These are phyloP conservation scores for Nymphicus hollandicus DNA, from an alignment of 2,113 vertebrate genomes.

Conservation along the genomic window DNA sequence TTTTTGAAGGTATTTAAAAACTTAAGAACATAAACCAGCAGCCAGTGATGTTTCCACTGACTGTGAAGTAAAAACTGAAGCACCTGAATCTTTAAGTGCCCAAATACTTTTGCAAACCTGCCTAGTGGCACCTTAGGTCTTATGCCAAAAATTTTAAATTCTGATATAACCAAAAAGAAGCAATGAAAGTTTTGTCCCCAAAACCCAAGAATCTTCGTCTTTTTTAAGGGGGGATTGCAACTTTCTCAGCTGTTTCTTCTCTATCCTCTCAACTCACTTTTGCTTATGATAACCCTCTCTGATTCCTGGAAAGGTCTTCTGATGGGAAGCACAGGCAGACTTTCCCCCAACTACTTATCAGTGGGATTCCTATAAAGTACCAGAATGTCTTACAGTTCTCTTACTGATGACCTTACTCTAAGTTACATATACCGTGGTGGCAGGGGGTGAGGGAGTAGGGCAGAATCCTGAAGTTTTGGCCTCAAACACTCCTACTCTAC, in stretches of 20 bases:
- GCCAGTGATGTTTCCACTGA: background rate
- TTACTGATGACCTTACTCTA: background rate
- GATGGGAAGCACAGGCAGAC: background rate
- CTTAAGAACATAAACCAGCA: background rate
- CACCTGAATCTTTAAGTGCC: background rate
- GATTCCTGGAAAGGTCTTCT: background rate
- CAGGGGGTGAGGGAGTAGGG: background rate
- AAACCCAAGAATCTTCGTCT: background rate
- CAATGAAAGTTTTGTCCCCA: background rate
- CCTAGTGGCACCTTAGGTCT: background rate
- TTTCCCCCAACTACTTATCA: background rate
- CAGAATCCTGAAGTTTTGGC: background rate
- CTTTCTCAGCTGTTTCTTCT: background rate
- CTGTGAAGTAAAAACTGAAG: background rate
- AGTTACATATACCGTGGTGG: accelerated
- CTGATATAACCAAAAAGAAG: background rate
- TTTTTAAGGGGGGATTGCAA: accelerated
- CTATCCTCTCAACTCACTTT: background rate
- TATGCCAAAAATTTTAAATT: background rate
- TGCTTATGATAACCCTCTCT: background rate
- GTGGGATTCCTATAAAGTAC: background rate
- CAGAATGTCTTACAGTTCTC: background rate
- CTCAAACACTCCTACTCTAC: background rate
- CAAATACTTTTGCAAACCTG: background rate
- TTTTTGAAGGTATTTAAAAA: background rate